Conservation (phyloP, 2,888 invertebrate species). For the Tortricodes alternella region DNA sequence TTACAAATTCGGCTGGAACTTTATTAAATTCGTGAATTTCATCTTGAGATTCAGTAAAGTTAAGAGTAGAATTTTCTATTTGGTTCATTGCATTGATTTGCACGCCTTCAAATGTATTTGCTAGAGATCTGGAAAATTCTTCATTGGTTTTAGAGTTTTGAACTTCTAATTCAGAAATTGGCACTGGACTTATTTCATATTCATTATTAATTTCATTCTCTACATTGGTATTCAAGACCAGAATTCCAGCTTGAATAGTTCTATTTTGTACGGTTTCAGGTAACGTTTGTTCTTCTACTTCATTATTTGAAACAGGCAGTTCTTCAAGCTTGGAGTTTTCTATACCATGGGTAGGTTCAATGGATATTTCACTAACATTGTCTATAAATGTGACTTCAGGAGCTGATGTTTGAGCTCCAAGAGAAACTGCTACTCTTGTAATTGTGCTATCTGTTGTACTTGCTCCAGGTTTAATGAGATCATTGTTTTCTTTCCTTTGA, state of each 20-base stretch:
- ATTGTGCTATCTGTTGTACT: constrained; percentile 26
- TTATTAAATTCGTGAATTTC: constrained; percentile 25
- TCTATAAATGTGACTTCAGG: constrained; percentile 1
- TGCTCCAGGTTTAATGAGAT: constrained; percentile 30
- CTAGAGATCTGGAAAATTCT: constrained; percentile 40
- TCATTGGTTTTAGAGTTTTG: constrained; percentile 36
- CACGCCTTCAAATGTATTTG: not conserved
- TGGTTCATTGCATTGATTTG: not conserved
- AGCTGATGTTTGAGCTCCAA: not conserved
- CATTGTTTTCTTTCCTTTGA: constrained; percentile 22
- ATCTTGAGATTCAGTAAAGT: constrained; percentile 25
- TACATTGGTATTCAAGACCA: not conserved
- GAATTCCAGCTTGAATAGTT: not conserved
- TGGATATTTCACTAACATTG: constrained; percentile 5
- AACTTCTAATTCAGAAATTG: not conserved
- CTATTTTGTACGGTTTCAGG: constrained; percentile 26
- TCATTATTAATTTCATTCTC: not conserved
- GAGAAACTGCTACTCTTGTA: constrained; percentile 2
- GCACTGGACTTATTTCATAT: not conserved
- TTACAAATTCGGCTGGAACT: constrained; percentile 25
- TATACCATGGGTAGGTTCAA: not conserved
- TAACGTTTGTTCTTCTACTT: not conserved
- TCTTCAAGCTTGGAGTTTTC: not conserved
- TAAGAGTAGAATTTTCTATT: constrained; percentile 22
- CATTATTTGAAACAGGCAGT: not conserved